Conservation (phyloP, 64 coral and sea anemone genomes). For the Porites lutea region DNA sequence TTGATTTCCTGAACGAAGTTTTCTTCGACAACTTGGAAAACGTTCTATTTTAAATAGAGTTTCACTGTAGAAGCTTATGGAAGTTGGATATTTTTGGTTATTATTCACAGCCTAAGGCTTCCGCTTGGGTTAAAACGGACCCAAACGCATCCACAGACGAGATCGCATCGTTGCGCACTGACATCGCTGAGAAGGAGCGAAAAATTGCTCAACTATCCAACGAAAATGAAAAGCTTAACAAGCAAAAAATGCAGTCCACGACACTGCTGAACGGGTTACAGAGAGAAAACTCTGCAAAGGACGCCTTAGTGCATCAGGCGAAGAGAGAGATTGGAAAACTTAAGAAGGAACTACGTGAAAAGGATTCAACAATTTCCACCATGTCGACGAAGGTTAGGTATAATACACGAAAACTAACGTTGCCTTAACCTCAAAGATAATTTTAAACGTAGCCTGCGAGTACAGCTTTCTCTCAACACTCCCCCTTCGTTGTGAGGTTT, state of each 20-base stretch:
- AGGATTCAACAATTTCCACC: constrained; percentile 73
- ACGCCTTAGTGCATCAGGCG: constrained; percentile 72
- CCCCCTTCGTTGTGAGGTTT: too few species aligned
- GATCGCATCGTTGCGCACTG: constrained; percentile 78
- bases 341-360: constrained; percentile 84
- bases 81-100: neutral
- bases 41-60: too few species aligned
- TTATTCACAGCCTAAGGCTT: constrained; percentile 25
- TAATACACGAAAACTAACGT: too few species aligned
- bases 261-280: constrained; percentile 84
- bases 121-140: constrained; percentile 63
- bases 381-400: constrained; percentile 82
- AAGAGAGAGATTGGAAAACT: constrained; percentile 83
- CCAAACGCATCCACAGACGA: constrained; percentile 72
- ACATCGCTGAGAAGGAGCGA: constrained; percentile 84
- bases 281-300: constrained; percentile 93
- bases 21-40: too few species aligned
- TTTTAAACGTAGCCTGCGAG: too few species aligned
- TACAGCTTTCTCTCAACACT: too few species aligned
- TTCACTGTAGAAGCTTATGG: too few species aligned
- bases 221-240: constrained; percentile 81
- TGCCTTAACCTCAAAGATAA: too few species aligned
- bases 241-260: constrained; percentile 83
- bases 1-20: too few species aligned
- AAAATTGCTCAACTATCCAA: constrained; percentile 81